Evolutionary conservation across 53 echinoderm and acorn worm species (phyloP).

Genomic region (Arbacia lixula): DNA sequence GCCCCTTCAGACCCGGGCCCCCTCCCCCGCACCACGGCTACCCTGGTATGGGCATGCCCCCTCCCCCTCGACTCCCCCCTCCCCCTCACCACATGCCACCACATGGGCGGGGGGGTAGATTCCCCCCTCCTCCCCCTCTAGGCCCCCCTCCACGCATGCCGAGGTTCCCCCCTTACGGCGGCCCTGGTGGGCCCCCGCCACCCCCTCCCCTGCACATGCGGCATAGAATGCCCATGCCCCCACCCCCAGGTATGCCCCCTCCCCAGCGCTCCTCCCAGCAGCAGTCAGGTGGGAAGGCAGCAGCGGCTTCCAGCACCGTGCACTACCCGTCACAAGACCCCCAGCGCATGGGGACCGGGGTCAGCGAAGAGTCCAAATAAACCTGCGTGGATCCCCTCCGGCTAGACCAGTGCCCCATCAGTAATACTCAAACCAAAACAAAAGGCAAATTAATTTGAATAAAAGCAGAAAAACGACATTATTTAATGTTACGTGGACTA

Average conservation of each 20-base stretch:
- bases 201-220: slow-evolving; percentile 64
- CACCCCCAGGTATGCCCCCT: slow-evolving; percentile 59
- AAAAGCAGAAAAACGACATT: too few species aligned
- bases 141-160: slow-evolving; percentile 58
- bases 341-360: slow-evolving; percentile 93
- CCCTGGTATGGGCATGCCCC: slow-evolving; percentile 50
- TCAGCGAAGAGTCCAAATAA: slow-evolving; percentile 28
- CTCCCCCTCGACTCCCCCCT: slow-evolving; percentile 66
- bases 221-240: slow-evolving; percentile 60
- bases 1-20: slow-evolving; percentile 46
- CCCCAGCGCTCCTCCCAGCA: slow-evolving; percentile 43
- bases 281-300: slow-evolving; percentile 25
- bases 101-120: slow-evolving; percentile 37
- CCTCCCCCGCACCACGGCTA: slow-evolving; percentile 45
- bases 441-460: too few species aligned
- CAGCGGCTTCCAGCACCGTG: slow-evolving; percentile 45
- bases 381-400: too few species aligned
- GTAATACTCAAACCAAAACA: too few species aligned
- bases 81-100: slow-evolving; percentile 59
- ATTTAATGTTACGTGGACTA: too few species aligned
- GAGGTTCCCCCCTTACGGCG: slow-evolving; percentile 53
- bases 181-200: too few species aligned
- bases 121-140: slow-evolving; percentile 55
- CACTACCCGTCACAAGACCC: slow-evolving; percentile 99
- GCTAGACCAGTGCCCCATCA: too few species aligned